These are phyloP conservation scores for Ammospiza maritima DNA, from an alignment of 2,797 vertebrate genomes.

Conservation along the genomic window DNA sequence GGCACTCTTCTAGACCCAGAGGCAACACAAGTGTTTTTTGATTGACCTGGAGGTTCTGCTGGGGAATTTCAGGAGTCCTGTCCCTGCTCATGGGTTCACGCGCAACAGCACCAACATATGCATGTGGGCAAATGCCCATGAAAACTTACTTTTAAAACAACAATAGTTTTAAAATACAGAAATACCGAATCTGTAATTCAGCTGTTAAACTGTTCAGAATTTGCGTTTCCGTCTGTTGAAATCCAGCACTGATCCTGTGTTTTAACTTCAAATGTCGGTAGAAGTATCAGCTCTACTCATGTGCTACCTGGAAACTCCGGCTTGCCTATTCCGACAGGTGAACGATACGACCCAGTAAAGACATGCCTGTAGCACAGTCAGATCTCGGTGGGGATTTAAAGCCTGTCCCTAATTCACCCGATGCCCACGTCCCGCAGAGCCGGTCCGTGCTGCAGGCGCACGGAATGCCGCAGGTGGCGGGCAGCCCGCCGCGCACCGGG, in stretches of 20 bases:
- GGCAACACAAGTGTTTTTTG: neutral
- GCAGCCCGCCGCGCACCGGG: neutral
- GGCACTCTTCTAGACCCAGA: neutral
- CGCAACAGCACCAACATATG: neutral
- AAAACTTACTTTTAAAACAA: neutral
- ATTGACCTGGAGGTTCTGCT: neutral
- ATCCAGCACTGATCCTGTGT: neutral
- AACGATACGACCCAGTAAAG: neutral
- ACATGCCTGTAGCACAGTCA: neutral
- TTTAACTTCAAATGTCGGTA: neutral
- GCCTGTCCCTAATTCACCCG: neutral
- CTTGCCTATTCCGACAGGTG: neutral
- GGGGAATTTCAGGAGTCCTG: neutral
- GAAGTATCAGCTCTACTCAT: neutral
- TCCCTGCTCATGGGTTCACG: neutral
- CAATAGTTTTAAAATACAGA: neutral
- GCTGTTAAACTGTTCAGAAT: neutral
- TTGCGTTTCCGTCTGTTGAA: neutral
- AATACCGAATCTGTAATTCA: neutral
- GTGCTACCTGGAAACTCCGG: neutral
- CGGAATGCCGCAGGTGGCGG: fast-evolving
- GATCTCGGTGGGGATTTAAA: neutral
- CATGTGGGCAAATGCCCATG: neutral
- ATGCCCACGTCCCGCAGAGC: neutral
- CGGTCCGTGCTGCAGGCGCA: fast-evolving